Base-by-base conservation (phyloP, 1,140 invertebrate genomes). In the Babylonia areolata region DNA sequence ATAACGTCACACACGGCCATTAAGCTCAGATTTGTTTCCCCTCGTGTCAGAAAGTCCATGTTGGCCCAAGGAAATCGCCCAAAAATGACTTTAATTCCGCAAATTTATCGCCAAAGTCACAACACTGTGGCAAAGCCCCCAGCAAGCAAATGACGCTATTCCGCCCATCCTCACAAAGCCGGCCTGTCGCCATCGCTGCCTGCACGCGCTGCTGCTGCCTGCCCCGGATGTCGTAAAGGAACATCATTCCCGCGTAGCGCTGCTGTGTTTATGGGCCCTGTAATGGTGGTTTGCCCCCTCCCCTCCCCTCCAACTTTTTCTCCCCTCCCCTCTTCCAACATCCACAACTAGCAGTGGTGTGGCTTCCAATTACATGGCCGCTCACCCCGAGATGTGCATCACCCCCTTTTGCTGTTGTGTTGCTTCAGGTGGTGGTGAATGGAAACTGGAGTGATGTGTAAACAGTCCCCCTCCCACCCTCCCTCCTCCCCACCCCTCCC, bases 151-250 rank as follows among this genome's bases (percentile, higher is more conserved):
- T 73, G 71, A 73, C 71, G 71, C 2, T 37, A 73, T 73, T 73
- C 71, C 71, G 71, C 31, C 71, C 71, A 73, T 73, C 71, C 35
- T 37, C 71, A 73, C 71, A 73, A 73, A 73, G 35, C 31, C 71
- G 5, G 31, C 6, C 31, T 6, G 71, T 35, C 35, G 31, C 71
- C 31, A 33, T 33, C 12, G 71, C 31, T 73, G 31, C 33, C 12
- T 73, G 71, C 71, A 73, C 71, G 71, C 71, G 71, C 71, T 73
- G 6, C 31, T 73, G 31, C 31, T 35, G 71, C 71, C 31, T 73
- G 71, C 31, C 71, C 71, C 71, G 71, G 71, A 73, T 73, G 71
- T 73, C 71, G 71, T 73, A 73, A 73, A 73, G 71, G 71, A 37
- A 73, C 71, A 73, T 73, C 71, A 73, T 73, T 73, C 71, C 23